These are phyloP conservation scores for Tragelaphus buxtoni DNA, from an alignment of 2,113 vertebrate genomes.

Conservation along the genomic window DNA sequence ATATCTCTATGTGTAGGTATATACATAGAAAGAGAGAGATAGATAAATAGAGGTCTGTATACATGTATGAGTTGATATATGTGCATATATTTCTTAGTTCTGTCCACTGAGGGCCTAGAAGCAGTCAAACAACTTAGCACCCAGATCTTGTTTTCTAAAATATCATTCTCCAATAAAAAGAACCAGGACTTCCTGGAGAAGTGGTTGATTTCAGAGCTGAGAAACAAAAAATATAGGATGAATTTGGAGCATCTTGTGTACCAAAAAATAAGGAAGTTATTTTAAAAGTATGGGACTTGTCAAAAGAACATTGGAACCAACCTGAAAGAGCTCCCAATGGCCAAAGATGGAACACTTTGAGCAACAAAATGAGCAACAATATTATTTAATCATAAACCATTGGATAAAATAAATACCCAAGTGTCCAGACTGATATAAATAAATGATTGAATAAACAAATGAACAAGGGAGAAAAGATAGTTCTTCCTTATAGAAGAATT, in stretches of 20 bases:
- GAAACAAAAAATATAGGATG: not conserved
- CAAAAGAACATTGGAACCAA: not conserved
- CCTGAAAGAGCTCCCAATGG: not conserved
- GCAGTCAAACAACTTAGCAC: not conserved
- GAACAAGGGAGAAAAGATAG: not conserved
- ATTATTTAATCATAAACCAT: not conserved
- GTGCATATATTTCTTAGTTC: not conserved
- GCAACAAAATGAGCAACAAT: not conserved
- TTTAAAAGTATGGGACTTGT: not conserved
- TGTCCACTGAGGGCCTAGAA: not conserved
- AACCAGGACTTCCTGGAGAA: not conserved
- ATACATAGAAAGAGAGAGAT: not conserved
- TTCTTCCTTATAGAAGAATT: slow-evolving; percentile 4
- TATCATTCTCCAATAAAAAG: not conserved
- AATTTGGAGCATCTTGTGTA: not conserved
- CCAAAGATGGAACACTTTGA: not conserved
- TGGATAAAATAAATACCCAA: not conserved
- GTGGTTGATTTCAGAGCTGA: not conserved
- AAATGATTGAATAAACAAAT: slow-evolving; percentile 23
- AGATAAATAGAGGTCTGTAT: not conserved
- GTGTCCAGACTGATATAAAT: not conserved
- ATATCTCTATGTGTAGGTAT: not conserved
- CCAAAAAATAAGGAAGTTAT: not conserved
- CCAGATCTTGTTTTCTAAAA: not conserved
- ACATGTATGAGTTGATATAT: not conserved